These are phyloP conservation scores for Eubasilissa splendida DNA, from an alignment of 2,888 invertebrate genomes.

Conservation along the genomic window DNA sequence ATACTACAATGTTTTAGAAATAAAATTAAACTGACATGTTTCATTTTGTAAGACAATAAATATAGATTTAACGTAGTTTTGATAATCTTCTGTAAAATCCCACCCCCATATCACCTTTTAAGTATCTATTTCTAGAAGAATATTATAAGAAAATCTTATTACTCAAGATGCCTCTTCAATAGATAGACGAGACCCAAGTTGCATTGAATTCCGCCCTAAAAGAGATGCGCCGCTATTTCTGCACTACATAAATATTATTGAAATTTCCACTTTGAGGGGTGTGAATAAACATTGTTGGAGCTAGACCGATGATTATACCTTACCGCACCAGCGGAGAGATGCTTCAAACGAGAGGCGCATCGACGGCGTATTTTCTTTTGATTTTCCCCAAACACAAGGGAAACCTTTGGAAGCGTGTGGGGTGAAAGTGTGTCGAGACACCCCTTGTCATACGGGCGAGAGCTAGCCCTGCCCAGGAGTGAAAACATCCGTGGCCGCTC, in stretches of 20 bases:
- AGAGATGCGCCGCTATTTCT: conserved; percentile 21
- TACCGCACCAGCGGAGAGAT: conserved; percentile 44
- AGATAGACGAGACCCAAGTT: too few relatives aligned
- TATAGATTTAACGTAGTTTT: too few relatives aligned
- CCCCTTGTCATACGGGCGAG: conserved; percentile 25
- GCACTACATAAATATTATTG: conserved; percentile 53
- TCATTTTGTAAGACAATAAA: too few relatives aligned
- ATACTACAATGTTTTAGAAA: too few relatives aligned
- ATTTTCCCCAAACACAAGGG: conserved; percentile 51
- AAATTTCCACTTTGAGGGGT: conserved; percentile 47
- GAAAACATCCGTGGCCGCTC: conserved; percentile 24
- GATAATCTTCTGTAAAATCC: too few relatives aligned
- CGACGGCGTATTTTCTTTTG: conserved; percentile 56
- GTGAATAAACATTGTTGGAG: conserved; percentile 49
- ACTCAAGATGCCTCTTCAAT: too few relatives aligned
- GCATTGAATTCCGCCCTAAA: neutral
- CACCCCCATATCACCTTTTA: too few relatives aligned
- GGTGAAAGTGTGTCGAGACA: conserved; percentile 50
- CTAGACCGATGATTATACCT: conserved; percentile 49
- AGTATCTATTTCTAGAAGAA: too few relatives aligned
- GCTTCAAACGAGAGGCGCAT: conserved; percentile 32
- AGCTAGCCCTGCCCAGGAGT: conserved; percentile 15
- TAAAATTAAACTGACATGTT: too few relatives aligned
- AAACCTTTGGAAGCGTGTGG: conserved; percentile 45
- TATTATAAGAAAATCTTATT: too few relatives aligned